Evolutionary conservation across 2,888 invertebrate species (phyloP).

Genomic region (Sacculina carcini): DNA sequence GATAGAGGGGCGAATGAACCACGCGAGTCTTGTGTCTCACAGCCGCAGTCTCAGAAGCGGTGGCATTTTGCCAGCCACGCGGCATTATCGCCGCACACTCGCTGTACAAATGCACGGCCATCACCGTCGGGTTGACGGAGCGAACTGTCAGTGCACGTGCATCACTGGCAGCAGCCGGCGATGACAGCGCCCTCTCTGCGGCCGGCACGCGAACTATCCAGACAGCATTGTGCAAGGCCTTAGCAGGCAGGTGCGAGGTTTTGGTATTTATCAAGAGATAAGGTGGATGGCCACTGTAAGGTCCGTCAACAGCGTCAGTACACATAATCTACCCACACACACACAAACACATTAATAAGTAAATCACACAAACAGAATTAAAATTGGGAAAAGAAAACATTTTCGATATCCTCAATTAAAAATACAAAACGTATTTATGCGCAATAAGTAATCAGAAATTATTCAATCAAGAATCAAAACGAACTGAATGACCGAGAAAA

Average conservation of each 20-base stretch:
- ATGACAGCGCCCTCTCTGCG: not conserved
- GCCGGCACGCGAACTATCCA: not conserved
- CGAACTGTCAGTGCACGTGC: too few species aligned
- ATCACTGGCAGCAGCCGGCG: not conserved
- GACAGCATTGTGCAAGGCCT: not conserved
- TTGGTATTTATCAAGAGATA: not conserved
- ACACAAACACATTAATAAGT: too few species aligned
- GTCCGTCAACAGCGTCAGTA: not conserved
- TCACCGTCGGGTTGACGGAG: not conserved
- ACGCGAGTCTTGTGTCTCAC: not conserved
- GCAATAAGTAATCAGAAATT: too few species aligned
- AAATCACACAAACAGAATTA: too few species aligned
- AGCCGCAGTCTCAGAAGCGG: not conserved
- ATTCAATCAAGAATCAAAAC: too few species aligned
- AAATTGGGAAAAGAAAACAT: too few species aligned
- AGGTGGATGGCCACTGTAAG: not conserved
- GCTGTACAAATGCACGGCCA: not conserved
- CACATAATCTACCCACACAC: not conserved
- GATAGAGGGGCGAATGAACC: not conserved
- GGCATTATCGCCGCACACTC: too few species aligned
- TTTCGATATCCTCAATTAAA: too few species aligned
- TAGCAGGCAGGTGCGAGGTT: not conserved
- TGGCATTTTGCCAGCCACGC: too few species aligned
- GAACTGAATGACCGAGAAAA: too few species aligned
- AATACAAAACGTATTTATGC: too few species aligned